Base-by-base conservation (phyloP, 2,113 vertebrate species). In the Tautogolabrus adspersus region DNA sequence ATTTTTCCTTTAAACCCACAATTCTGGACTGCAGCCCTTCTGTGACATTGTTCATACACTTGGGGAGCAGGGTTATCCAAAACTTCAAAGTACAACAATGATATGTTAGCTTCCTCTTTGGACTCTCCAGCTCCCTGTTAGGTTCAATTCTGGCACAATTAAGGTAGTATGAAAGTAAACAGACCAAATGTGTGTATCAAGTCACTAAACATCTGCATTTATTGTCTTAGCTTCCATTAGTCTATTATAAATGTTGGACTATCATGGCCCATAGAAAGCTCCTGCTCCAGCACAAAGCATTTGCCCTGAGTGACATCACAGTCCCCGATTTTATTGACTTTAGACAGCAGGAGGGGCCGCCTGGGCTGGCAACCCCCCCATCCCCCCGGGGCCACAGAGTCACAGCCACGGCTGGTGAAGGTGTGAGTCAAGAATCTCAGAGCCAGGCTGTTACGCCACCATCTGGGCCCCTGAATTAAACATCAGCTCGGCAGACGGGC, bases 381-480 rank as follows among this genome's bases (percentile, higher is more conserved):
- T 65, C 44, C 80, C 84, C 74, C 49, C 0, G 22, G 63, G 85
- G 79, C 42, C 23, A 19, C 76, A 72, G 15, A 66, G 67, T 64
- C 79, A 65, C 75, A 58, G 79, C 56, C 82, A 67, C 64, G 85
- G 86, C 85, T 89, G 86, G 49, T 66, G 42, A 72, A 75, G 81
- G 84, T 76, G 74, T 65, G 83, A 78, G 72, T 91, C 83, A 65
- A 82, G 69, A 78, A 82, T 84, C 66, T 87, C 71, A 82, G 81
- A 89, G 86, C 62, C 77, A 70, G 82, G 70, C 81, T 72, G 87
- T 79, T 85, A 73, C 8, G 26, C 82, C 81, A 89, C 91, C 91
- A 92, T 94, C 90, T 91, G 90, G 71, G 78, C 72, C 77, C 56
- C 54, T 87, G 88, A 92, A 91, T 89, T 88, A 91, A 92, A 87